These are phyloP conservation scores for Cyrtorhinus lividipennis DNA, from an alignment of 1,140 invertebrate species.

Conservation along the genomic window DNA sequence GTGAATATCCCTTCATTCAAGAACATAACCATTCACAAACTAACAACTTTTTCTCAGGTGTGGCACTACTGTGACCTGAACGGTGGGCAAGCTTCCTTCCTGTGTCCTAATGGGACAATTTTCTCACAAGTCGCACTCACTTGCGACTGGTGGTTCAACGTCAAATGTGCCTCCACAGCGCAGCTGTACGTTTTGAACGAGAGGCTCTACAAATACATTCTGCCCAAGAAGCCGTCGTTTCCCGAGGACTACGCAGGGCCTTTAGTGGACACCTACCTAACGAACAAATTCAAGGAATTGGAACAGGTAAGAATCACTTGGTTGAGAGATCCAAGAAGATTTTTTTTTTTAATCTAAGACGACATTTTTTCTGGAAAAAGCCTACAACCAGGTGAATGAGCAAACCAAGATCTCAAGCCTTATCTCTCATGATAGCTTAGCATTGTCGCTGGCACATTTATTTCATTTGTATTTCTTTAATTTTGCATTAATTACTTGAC, in stretches of 20 bases:
- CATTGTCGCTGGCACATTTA: no score
- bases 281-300: conserved; percentile 67
- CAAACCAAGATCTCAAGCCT: no score
- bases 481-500: no score
- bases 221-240: conserved; percentile 69
- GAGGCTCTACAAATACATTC: conserved; percentile 70
- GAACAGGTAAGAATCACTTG: conserved; percentile 39
- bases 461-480: background rate
- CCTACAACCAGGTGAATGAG: no score
- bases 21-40: no score
- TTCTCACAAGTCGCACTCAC: conserved; percentile 74
- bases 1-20: no score
- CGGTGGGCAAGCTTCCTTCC: conserved; percentile 74
- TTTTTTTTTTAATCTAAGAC: background rate
- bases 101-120: conserved; percentile 82
- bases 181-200: conserved; percentile 78
- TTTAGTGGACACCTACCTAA: conserved; percentile 66
- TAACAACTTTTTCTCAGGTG: no score
- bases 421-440: no score
- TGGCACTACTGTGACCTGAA: conserved; percentile 88
- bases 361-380: no score
- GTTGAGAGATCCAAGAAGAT: background rate
- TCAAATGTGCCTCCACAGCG: conserved; percentile 55
- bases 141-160: conserved; percentile 86
- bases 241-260: conserved; percentile 75